Percentiles rank a stretch among this genome's conserved stretches.
phyloP scores from a whole-genome alignment of 2,797 vertebrate species.

The Saxicola maurus region DNA sequence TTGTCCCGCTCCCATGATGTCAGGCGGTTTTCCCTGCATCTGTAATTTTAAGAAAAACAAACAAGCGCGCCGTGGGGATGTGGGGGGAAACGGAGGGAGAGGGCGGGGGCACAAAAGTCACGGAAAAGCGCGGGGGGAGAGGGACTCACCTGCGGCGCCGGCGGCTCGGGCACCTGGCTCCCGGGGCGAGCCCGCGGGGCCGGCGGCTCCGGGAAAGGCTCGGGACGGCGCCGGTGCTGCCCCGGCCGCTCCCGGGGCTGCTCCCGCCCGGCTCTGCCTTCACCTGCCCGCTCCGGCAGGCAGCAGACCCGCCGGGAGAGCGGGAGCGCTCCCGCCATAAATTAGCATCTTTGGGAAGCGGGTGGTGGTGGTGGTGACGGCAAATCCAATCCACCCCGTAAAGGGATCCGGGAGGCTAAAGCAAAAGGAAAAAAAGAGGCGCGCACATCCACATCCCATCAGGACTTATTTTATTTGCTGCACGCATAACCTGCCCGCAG shows the following conservation, averaged over 20 bases:
- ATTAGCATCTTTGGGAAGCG: not conserved
- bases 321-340: not conserved
- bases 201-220: not conserved
- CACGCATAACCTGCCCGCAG: slow-evolving; percentile 11
- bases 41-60: slow-evolving; percentile 78
- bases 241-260: not conserved
- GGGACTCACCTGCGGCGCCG: slow-evolving; percentile 30
- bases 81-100: not conserved
- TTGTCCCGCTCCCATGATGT: slow-evolving; percentile 78
- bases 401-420: not conserved
- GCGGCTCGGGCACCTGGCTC: not conserved
- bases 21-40: slow-evolving; percentile 78
- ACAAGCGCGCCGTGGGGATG: slow-evolving; percentile 49
- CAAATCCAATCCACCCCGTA: not conserved
- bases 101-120: slow-evolving; percentile 5
- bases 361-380: not conserved
- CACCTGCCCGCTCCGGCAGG: not conserved
- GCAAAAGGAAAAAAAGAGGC: not conserved
- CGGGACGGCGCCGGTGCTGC: too few relatives aligned
- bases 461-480: slow-evolving; percentile 16
- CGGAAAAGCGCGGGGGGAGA: not conserved
- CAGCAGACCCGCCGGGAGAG: not conserved
- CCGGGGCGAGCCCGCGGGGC: not conserved
- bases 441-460: not conserved
- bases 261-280: rapidly evolving